phyloP scores from a whole-genome alignment of 2,797 vertebrate genomes.

The Serranus cabrilla region DNA sequence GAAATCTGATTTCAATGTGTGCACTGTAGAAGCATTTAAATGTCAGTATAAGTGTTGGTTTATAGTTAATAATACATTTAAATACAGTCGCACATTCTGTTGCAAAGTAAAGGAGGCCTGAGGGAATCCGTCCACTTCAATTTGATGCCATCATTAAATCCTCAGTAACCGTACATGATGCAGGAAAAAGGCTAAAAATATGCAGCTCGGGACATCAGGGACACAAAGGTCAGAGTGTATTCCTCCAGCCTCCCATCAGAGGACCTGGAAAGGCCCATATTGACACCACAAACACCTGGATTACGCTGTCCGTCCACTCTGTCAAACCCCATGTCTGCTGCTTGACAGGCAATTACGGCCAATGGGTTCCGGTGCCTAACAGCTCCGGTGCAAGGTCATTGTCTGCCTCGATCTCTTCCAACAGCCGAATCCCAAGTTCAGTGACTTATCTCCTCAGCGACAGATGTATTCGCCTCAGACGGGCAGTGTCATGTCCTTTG shows the following conservation, averaged over 20 bases:
- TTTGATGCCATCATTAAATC: constrained; percentile 24
- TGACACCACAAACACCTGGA: constrained; percentile 71
- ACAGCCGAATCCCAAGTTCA: constrained; percentile 51
- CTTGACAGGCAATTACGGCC: constrained; percentile 81
- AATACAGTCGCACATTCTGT: not conserved
- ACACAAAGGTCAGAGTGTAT: constrained; percentile 51
- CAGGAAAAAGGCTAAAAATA: constrained; percentile 21
- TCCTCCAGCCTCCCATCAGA: constrained; percentile 38
- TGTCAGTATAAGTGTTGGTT: not conserved
- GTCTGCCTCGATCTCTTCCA: constrained; percentile 43
- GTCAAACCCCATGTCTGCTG: constrained; percentile 63
- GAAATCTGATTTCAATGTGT: not conserved
- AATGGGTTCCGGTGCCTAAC: constrained; percentile 57
- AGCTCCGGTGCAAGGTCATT: constrained; percentile 69
- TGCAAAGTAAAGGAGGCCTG: not conserved
- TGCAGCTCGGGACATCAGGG: constrained; percentile 9
- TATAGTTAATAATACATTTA: not conserved
- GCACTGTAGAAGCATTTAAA: not conserved
- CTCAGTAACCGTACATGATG: constrained; percentile 1
- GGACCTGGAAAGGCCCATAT: constrained; percentile 23
- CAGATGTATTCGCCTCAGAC: constrained; percentile 63
- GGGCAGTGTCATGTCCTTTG: constrained; percentile 63
- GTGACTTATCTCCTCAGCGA: constrained; percentile 58
- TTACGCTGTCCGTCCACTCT: constrained; percentile 57
- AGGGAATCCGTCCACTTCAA: not conserved